These are phyloP conservation scores for Margaritifera margaritifera DNA, from an alignment of 2,888 invertebrate species.

Conservation along the genomic window DNA sequence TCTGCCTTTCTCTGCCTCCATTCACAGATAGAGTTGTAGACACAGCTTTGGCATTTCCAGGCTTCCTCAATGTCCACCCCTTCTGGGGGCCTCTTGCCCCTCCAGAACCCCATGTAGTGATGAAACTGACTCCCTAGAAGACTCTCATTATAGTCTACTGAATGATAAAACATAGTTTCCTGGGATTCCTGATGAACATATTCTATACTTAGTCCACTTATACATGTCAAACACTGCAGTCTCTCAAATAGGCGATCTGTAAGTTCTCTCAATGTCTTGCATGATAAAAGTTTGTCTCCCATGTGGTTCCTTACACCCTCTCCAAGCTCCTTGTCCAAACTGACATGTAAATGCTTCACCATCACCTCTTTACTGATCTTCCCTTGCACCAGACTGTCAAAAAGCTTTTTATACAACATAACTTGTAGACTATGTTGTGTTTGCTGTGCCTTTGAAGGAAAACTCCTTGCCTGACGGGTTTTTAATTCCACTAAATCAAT, in stretches of 20 bases:
- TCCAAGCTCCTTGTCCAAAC: constrained; percentile 49
- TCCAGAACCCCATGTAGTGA: constrained; percentile 58
- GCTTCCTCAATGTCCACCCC: constrained; percentile 71
- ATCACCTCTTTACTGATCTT: constrained; percentile 46
- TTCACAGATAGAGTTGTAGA: constrained; percentile 63
- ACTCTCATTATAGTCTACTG: constrained; percentile 47
- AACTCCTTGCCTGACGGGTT: constrained; percentile 45
- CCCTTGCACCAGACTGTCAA: constrained; percentile 65
- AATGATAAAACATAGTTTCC: constrained; percentile 40
- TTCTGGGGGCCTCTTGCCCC: constrained; percentile 47
- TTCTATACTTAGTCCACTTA: constrained; percentile 53
- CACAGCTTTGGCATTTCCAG: constrained; percentile 68
- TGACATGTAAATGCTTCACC: constrained; percentile 50
- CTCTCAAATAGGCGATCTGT: constrained; percentile 43
- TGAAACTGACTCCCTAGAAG: constrained; percentile 40
- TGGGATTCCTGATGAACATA: constrained; percentile 64
- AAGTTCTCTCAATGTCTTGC: constrained; percentile 41
- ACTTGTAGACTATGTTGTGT: constrained; percentile 62
- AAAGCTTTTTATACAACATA: constrained; percentile 65
- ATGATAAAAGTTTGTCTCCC: constrained; percentile 15
- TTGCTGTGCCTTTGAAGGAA: constrained; percentile 58
- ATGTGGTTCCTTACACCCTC: constrained; percentile 42
- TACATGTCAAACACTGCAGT: constrained; percentile 58
- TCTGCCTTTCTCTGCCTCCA: constrained; percentile 61
- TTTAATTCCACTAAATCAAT: constrained; percentile 64